Conservation (phyloP, 2,888 invertebrate species). For the Cremastinae sp. region DNA sequence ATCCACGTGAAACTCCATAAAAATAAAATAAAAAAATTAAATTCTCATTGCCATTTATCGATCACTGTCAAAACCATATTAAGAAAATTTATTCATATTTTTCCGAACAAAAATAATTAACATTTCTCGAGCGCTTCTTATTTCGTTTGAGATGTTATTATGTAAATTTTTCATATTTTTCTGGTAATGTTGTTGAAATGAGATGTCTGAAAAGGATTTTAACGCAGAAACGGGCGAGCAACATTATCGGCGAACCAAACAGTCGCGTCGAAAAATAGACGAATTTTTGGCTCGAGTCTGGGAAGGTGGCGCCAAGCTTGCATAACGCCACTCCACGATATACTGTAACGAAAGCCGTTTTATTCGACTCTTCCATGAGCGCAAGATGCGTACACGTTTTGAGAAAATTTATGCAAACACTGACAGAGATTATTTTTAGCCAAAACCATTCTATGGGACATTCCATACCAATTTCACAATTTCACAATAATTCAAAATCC, state of each 20-base stretch:
- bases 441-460: not conserved
- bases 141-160: too few species aligned
- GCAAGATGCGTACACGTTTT: constrained; percentile 24
- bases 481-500: not conserved
- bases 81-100: too few species aligned
- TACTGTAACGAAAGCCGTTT: constrained; percentile 12
- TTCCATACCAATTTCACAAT: not conserved
- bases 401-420: constrained; percentile 44
- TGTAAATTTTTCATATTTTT: too few species aligned
- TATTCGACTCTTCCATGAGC: constrained; percentile 15
- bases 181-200: not conserved
- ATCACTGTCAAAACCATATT: too few species aligned
- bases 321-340: constrained; percentile 35
- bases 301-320: constrained; percentile 59
- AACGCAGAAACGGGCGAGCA: not conserved
- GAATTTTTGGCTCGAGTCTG: constrained; percentile 39
- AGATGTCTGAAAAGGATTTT: constrained; percentile 7
- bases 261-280: constrained; percentile 47
- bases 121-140: too few species aligned
- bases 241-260: constrained; percentile 31
- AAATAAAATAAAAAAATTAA: not conserved
- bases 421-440: constrained; percentile 15
- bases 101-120: too few species aligned
- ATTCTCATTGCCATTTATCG: too few species aligned
- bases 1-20: not conserved